Conservation (phyloP, 2,113 vertebrate genomes). For the Aleadryas rufinucha region DNA sequence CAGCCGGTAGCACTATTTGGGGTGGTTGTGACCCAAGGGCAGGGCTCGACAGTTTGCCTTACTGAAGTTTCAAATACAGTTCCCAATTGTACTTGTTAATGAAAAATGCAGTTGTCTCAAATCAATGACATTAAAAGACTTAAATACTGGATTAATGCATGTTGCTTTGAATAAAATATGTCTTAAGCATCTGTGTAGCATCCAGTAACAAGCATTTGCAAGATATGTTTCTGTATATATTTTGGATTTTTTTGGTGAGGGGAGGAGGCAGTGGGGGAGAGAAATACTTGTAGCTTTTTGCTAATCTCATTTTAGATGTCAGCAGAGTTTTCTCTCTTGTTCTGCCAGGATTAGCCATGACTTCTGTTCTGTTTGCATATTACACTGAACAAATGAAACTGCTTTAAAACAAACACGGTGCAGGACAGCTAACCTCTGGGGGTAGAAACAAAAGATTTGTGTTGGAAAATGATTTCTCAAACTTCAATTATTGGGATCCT, state of each 20-base stretch:
- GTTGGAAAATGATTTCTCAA: background rate
- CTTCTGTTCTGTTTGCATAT: background rate
- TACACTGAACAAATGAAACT: background rate
- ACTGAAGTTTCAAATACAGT: background rate
- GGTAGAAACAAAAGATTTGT: background rate
- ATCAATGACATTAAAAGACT: background rate
- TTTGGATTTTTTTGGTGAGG: background rate
- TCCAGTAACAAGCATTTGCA: background rate
- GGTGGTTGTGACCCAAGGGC: background rate
- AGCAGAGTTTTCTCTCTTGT: background rate
- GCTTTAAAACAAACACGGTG: background rate
- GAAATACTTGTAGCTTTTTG: background rate
- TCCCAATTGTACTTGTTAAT: background rate
- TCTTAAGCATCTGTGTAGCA: background rate
- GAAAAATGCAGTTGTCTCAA: background rate
- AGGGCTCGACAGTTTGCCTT: background rate
- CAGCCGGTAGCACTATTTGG: background rate
- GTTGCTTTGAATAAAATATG: background rate
- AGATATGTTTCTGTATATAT: background rate
- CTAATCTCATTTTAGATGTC: background rate
- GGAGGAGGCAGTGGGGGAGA: accelerated
- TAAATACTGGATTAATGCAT: background rate
- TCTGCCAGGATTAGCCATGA: background rate
- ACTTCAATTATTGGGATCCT: background rate
- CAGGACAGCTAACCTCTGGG: background rate